phyloP scores from a whole-genome alignment of 2,797 vertebrate genomes.

The Betta splendens region DNA sequence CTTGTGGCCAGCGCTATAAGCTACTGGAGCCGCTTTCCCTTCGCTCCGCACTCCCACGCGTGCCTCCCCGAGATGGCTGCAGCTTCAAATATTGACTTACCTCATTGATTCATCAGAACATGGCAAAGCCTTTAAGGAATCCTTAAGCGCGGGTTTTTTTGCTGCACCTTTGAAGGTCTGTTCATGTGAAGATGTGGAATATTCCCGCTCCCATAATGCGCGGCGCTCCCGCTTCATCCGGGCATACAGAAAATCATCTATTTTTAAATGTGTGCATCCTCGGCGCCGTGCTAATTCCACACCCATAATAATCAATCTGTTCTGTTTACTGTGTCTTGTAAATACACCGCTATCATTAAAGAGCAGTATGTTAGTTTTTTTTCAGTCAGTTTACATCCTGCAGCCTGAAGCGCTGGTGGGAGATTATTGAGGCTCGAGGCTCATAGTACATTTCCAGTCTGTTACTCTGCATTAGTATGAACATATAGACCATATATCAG shows the following conservation, averaged over 20 bases:
- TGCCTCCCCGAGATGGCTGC: slow-evolving; percentile 27
- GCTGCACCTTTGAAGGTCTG: slow-evolving; percentile 60
- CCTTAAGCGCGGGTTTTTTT: slow-evolving; percentile 60
- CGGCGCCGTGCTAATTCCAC: slow-evolving; percentile 4
- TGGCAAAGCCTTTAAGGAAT: slow-evolving; percentile 62
- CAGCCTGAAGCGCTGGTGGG: not conserved
- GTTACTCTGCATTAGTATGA: not conserved
- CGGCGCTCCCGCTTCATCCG: slow-evolving; percentile 13
- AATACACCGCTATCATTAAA: slow-evolving; percentile 22
- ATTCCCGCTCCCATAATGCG: slow-evolving; percentile 29
- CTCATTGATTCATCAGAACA: slow-evolving; percentile 64
- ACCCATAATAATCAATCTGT: slow-evolving; percentile 1
- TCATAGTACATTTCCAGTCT: not conserved
- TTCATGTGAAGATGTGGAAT: slow-evolving; percentile 43
- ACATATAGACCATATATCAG: not conserved
- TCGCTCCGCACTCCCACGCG: slow-evolving; percentile 23
- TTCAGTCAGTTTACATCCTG: not conserved
- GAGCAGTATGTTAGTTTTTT: not conserved
- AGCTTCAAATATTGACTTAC: slow-evolving; percentile 65
- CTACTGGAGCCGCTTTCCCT: slow-evolving; percentile 37
- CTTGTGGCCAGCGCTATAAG: slow-evolving; percentile 37
- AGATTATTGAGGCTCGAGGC: slow-evolving; percentile 7
- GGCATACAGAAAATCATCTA: slow-evolving; percentile 27
- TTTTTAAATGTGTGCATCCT: slow-evolving; percentile 24
- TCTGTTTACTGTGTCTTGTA: slow-evolving; percentile 2